Base-by-base conservation (phyloP, 2,113 vertebrate species). In the Ramphastos sulfuratus region DNA sequence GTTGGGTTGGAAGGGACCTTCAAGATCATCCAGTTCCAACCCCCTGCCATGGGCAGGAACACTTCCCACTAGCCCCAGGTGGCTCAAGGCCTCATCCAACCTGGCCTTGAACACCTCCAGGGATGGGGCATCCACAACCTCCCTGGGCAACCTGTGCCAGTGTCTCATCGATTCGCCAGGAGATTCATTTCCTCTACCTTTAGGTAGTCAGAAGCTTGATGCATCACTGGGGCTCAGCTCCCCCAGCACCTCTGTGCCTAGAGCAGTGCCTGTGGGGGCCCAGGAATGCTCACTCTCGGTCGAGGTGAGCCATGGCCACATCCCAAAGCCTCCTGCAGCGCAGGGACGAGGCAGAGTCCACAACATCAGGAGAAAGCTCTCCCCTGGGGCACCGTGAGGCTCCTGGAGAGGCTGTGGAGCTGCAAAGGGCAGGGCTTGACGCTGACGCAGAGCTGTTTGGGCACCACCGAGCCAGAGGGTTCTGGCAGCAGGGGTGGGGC, bases 221-320 rank as follows among this genome's bases (percentile, higher is more conserved):
- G 2, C 28, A 1, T 30, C 0, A 0, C 74, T 63, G 1, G 0
- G 44, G 20, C 37, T 85, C 18, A 0, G 54, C 2, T 3, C 21
- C 20, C 31, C 56, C 42, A 13, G 2, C 23, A 15, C 23, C n/a
- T 25, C 18, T 11, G 39, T 3, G 12, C 2, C 7, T 35, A 25
- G 4, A 30, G 24, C 39, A n/a, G 24, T 6, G 2, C 24, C 61
- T 12, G 35, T n/a, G 12, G 48, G 77, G 31, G 4, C 6, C 4
- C 24, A 4, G 30, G 44, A 75, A 1, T 28, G 75, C 16, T 78
- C 13, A 1, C 15, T 4, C 0, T 1, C 18, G 48, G 11, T 9
- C 27, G 5, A 9, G 39, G 24, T 24, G 50, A 50, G 48, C 21
- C 21, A 50, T 23, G 48, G 48, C 33, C 60, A 37, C 14, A 6